Percentiles rank a stretch among this genome's conserved stretches.
These are phyloP conservation scores for Enteromius treurensis DNA, from an alignment of 2,797 vertebrate genomes.

Conservation along the genomic window DNA sequence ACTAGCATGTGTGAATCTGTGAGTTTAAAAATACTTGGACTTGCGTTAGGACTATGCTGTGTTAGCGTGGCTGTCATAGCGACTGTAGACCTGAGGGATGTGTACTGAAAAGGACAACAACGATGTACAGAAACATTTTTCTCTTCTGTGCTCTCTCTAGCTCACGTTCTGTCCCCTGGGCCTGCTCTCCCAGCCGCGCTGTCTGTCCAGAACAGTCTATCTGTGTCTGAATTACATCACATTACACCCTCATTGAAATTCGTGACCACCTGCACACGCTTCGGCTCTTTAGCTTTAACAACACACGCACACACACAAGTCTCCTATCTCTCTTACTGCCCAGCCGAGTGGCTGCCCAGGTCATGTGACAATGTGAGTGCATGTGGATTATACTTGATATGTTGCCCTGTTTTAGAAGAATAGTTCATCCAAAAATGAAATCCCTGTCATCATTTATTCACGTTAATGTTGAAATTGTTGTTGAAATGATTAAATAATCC, in stretches of 20 bases:
- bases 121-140: slow-evolving; percentile 14
- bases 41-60: neutral
- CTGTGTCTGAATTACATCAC: slow-evolving; percentile 45
- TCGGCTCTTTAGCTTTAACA: slow-evolving; percentile 69
- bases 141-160: neutral
- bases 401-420: neutral
- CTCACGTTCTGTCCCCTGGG: slow-evolving; percentile 14
- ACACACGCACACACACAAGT: slow-evolving; percentile 64
- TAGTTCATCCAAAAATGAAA: neutral
- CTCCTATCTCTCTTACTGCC: slow-evolving; percentile 46
- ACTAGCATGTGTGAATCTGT: neutral
- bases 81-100: slow-evolving; percentile 16
- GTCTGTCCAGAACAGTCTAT: slow-evolving; percentile 63
- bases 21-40: neutral
- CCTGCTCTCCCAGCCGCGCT: slow-evolving; percentile 52
- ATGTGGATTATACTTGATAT: slow-evolving; percentile 46
- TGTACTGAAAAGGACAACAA: slow-evolving; percentile 7
- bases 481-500: neutral
- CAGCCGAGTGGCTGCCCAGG: slow-evolving; percentile 58
- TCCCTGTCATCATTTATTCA: neutral
- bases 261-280: slow-evolving; percentile 67
- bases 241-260: slow-evolving; percentile 70
- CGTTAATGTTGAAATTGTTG: neutral
- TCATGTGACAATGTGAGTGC: slow-evolving; percentile 54
- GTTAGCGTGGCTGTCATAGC: slow-evolving; percentile 18